Base-by-base conservation (phyloP, 2,888 invertebrate species). In the Syritta pipiens region DNA sequence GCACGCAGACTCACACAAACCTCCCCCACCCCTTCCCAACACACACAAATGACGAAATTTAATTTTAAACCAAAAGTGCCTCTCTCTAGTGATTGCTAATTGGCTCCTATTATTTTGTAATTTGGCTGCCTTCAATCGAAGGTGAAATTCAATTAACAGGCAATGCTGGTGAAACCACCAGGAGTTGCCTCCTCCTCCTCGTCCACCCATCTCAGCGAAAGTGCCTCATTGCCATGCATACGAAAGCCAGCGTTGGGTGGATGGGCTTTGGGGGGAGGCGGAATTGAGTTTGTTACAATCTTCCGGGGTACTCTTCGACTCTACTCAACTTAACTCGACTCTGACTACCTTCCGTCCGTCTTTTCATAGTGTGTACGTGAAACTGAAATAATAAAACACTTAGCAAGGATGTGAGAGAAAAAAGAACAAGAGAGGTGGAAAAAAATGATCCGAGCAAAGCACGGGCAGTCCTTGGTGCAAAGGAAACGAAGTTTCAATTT, bases 141-240 rank as follows among this genome's bases (percentile, higher is more conserved):
- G 79, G 74, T 74, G 74, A 79, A 79, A 79, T 79, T 79, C 79
- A 79, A 79, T 79, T 79, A 79, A 74, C 79, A 74, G 67, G 74
- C 74, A 74, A 68, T 72, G 74, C 62, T 46, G n/a, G n/a, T n/a
- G 65, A 72, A 60, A 60, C 77, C 65, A 55, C 65, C 35, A 55
- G 59, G 35, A 76, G 44, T 22, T 37, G 19, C 42, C 20, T 12
- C 28, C 22, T 37, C 28, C 19, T n/a, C 0, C 6, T 35, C 22
- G 30, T 9, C 7, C n/a, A 4, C 20, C 22, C 24, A 9, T 3
- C 37, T 28, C n/a, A 37, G 28, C 22, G 26, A 60, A 71, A 60
- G 48, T 77, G 71, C 32, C 55, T 49, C 69, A 62, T 63, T 57
- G 62, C 44, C 59, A 67, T 77, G 60, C 60, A 71, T 24, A 48